Evolutionary conservation across 2,113 vertebrate species (phyloP), one percentile per base, ranked within the genome.

Genomic region (Condylura cristata): DNA sequence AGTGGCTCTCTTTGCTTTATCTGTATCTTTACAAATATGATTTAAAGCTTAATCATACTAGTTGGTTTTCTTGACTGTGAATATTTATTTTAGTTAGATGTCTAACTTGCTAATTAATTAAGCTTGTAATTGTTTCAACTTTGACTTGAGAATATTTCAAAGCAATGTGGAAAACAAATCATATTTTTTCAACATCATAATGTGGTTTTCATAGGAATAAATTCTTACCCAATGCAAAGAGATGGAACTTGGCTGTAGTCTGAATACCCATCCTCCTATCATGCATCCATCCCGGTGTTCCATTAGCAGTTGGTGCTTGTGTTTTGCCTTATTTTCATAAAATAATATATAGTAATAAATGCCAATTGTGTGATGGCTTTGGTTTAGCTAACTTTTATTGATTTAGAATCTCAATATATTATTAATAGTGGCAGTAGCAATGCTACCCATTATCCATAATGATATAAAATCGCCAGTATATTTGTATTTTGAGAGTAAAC

Each of bases 111-210:
- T 84, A 20, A 20, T 56, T 22, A 89, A 78, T 72, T 82, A 85
- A 81, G 11, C 24, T 39, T 28, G 32, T 65, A 65, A 48, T 24
- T 66, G 1, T 72, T 74, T 93, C 78, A 74, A 10, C n/a, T 10
- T 94, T 82, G 58, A 71, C 30, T 63, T 95, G 56, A 53, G 20
- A 86, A n/a, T 74, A 82, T 71, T 87, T 96, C 71, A 93, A 80
- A 94, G 41, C 17, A 76, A 63, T 8, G 0, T 28, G 37, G 20
- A 56, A 92, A 92, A 39, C n/a, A 84, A 44, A 66, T 91, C 18
- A 76, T n/a, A 5, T 44, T 17, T 85, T 90, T 94, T 70, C 41
- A 89, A 68, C 86, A 75, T 91, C 16, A 74, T 74, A 26, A 41
- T 56, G 26, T 92, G 39, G 12, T 90, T 78, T 26, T 56, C 11